Evolutionary conservation across 1,140 invertebrate genomes (phyloP), one percentile per base, ranked within the genome.

Genomic region (Acromyrmex echinatior): DNA sequence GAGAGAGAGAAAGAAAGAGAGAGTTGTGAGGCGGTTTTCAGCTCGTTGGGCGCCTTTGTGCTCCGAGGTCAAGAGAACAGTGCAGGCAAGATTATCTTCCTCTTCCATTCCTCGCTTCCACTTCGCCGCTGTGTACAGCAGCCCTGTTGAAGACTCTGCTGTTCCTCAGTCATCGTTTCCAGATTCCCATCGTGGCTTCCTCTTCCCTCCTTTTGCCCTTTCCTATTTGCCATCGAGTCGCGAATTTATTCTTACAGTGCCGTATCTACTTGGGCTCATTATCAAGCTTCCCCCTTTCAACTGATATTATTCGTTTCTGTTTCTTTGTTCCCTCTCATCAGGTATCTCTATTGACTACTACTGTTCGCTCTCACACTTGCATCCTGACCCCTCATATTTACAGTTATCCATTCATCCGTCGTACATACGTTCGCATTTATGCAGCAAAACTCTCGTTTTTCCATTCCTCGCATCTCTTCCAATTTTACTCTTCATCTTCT

Each of bases 21-120:
- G 66, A 71, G 58, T 31, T 39, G 35, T 53, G 49, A 39, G 28
- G 65, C 25, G 70, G 70, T 89, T 89, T 88, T 89, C 81, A 88
- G 82, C 70, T 90, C 87, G 87, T 90, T 90, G 88, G 78, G 35
- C 53, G 31, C 14, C 63, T 51, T 88, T 86, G 88, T 76, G 68
- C 56, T 39, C 53, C 88, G 73, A 88, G 82, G 87, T 88, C 87
- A 88, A 89, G 87, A 86, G 88, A 89, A 76, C 68, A 86, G 76
- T 71, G 76, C 80, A 9, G 39, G 80, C 56, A 80, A 82, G 56
- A 79, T 86, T 89, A 86, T 76, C 84, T 88, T 80, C 60, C 86
- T 70, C 68, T 31, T 14, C 49, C 45, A 25, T n/a, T 87, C 45
- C 60, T 60, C 65, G 49, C n/a, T 31, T 51, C 53, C 49, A 82